phyloP scores from a whole-genome alignment of 2,888 invertebrate genomes.

The Thumatha senex region DNA sequence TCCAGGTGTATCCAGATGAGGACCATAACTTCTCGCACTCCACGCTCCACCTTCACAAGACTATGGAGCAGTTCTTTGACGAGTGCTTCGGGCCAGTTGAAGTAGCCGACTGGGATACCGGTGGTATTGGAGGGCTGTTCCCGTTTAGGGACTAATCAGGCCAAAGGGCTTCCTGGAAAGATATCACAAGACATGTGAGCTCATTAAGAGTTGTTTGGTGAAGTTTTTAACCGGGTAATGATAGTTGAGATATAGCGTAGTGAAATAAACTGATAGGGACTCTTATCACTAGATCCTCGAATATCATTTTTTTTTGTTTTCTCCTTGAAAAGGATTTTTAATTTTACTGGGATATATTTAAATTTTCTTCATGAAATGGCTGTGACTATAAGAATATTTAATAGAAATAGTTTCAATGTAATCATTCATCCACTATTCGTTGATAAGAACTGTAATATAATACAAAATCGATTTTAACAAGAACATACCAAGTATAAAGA shows the following conservation, averaged over 20 bases:
- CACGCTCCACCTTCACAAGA: slow-evolving; percentile 90
- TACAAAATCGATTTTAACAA: too few species aligned
- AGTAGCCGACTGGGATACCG: slow-evolving; percentile 87
- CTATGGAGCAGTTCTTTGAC: slow-evolving; percentile 94
- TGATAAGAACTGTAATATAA: too few species aligned
- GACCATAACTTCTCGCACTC: slow-evolving; percentile 90
- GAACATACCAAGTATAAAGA: too few species aligned
- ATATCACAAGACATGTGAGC: neutral
- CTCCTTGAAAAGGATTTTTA: too few species aligned
- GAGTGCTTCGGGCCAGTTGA: slow-evolving; percentile 91
- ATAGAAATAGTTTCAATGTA: neutral
- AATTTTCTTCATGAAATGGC: slow-evolving; percentile 3
- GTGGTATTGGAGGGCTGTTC: slow-evolving; percentile 80
- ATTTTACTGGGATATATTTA: too few species aligned
- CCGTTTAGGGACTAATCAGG: slow-evolving; percentile 71
- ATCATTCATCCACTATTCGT: neutral
- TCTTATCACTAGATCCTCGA: too few species aligned
- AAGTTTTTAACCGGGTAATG: slow-evolving; percentile 1
- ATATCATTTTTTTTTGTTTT: neutral
- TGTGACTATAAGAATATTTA: slow-evolving; percentile 4
- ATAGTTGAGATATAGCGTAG: neutral
- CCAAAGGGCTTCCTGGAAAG: neutral
- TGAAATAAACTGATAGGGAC: too few species aligned
- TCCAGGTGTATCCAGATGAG: slow-evolving; percentile 94
- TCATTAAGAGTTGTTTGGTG: slow-evolving; percentile 1